phyloP scores from a whole-genome alignment of 2,797 vertebrate species.

The Hapalemur alaotrensis region DNA sequence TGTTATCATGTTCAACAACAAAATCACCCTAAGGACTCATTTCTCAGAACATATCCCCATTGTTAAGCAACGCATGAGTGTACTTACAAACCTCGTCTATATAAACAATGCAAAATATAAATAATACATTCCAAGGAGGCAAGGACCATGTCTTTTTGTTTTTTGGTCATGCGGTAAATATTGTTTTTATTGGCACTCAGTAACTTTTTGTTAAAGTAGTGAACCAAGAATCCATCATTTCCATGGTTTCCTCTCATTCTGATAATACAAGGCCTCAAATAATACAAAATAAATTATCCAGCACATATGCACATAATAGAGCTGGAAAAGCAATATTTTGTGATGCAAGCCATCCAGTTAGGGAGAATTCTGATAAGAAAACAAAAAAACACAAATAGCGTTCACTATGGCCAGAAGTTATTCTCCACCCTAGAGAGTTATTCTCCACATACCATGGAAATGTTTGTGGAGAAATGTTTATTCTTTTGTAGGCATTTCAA shows the following conservation, averaged over 20 bases:
- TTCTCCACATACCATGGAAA: neutral
- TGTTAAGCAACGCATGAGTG: neutral
- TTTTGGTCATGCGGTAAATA: constrained; percentile 14
- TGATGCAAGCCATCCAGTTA: neutral
- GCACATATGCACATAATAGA: neutral
- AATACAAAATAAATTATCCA: constrained; percentile 60
- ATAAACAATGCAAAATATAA: constrained; percentile 9
- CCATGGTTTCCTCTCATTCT: constrained; percentile 62
- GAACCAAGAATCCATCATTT: constrained; percentile 62
- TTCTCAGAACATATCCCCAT: neutral
- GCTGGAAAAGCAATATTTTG: neutral
- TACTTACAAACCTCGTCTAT: neutral
- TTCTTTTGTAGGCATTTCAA: neutral
- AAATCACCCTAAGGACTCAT: neutral
- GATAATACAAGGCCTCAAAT: constrained; percentile 65
- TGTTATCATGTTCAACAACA: neutral
- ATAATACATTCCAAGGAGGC: neutral
- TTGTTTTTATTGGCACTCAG: constrained; percentile 64
- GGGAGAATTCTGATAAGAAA: constrained; percentile 37
- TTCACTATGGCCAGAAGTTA: neutral
- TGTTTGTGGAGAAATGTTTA: neutral
- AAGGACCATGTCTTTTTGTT: constrained; percentile 35
- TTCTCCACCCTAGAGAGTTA: neutral
- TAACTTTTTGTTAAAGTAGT: constrained; percentile 64
- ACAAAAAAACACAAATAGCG: neutral